Evolutionary conservation across 2,113 vertebrate species (phyloP).

Genomic region (Rafetus swinhoei): DNA sequence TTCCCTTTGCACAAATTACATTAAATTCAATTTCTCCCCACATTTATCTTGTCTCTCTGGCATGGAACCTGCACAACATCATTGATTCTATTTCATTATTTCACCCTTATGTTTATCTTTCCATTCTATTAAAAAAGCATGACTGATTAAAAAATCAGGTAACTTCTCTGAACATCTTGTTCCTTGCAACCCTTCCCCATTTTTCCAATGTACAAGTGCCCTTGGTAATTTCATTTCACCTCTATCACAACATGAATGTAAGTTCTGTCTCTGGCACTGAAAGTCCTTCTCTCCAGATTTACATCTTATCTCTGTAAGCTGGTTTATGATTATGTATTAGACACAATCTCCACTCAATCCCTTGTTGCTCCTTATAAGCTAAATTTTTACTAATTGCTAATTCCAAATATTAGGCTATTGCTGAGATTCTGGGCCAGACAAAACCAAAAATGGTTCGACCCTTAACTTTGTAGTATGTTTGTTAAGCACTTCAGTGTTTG

Average conservation of each 20-base stretch:
- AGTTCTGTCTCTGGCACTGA: background rate
- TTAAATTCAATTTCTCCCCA: background rate
- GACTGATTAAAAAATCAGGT: background rate
- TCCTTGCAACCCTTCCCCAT: background rate
- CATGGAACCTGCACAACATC: background rate
- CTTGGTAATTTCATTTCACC: background rate
- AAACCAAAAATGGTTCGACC: background rate
- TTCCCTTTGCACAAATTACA: background rate
- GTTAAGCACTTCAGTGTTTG: background rate
- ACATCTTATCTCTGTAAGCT: background rate
- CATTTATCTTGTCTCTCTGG: background rate
- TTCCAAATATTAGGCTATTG: background rate
- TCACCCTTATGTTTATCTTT: background rate
- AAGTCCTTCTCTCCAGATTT: background rate
- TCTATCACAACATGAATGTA: no score
- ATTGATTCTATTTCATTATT: background rate
- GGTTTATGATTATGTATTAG: background rate
- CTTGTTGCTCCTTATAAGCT: no score
- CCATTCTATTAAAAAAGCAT: background rate
- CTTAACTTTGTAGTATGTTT: background rate
- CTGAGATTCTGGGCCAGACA: background rate
- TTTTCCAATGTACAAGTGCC: background rate
- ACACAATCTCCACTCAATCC: no score
- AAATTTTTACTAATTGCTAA: no score
- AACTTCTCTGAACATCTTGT: background rate